Base-by-base conservation (phyloP, 1,140 invertebrate genomes). In the Hyles euphorbiae region DNA sequence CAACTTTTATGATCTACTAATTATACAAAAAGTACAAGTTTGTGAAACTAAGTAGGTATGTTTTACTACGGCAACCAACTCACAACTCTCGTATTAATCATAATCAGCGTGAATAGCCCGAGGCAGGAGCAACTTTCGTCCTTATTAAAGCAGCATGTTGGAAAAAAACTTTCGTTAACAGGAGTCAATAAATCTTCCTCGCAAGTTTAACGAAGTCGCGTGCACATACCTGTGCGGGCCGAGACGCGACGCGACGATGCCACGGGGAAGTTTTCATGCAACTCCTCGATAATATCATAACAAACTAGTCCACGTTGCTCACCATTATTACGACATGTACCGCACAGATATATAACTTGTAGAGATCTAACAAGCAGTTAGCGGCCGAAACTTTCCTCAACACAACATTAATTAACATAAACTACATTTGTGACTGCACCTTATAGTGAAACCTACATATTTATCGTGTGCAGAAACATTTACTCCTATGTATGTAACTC, bases 251-350 rank as follows among this genome's bases (percentile, higher is more conserved):
- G 36, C 36, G 4, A 5, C 58, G 36, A 36, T 53, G 54, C 7
- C 51, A 58, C 58, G 62, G 56, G 51, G 32, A 62, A 68, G 46
- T 67, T 63, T 60, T 60, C 53, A 62, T 60, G 46, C 48, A 63
- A 61, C 36, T 70, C 50, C 11, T 59, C 45, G 56, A 61, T 49
- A 55, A 54, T 51, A 49, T 64, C 63, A 70, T 63, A 65, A 70
- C 61, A 63, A 59, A 58, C 49, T 43, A 55, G 34, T 58, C 54
- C 58, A 59, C 59, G 56, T 55, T 58, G 49, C 61, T 60, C 45
- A 47, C 43, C 51, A 63, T 61, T 56, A 61, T 63, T 56, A 60
- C 58, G 65, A 61, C 56, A 58, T 54, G 53, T 12, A 22, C 5
- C 12, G 2, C 8, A 44, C 40, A 32, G 34, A 54, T 33, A 54